These are phyloP conservation scores for Diadophis punctatus DNA, from an alignment of 2,113 vertebrate genomes.

Conservation along the genomic window DNA sequence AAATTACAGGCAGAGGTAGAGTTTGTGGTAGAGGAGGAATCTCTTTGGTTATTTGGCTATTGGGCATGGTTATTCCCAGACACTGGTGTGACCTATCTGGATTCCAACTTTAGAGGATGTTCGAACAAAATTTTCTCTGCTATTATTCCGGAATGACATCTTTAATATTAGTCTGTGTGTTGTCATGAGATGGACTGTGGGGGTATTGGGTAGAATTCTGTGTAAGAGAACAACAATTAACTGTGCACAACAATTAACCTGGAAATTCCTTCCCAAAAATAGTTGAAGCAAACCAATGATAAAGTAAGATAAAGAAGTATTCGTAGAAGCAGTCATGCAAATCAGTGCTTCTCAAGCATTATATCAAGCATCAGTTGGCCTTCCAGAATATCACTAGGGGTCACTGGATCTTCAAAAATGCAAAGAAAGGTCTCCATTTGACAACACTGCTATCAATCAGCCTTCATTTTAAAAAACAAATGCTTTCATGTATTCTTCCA, in stretches of 20 bases:
- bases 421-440: not conserved
- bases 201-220: conserved; percentile 12
- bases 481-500: too few relatives aligned
- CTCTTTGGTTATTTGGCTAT: conserved; percentile 35
- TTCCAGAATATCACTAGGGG: not conserved
- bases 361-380: not conserved
- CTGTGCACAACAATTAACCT: not conserved
- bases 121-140: conserved; percentile 22
- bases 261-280: not conserved
- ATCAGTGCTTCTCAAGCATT: not conserved
- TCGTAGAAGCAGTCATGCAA: not conserved
- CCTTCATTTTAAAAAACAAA: not conserved
- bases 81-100: conserved; percentile 27
- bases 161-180: conserved; percentile 38
- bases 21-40: conserved; percentile 20
- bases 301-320: not conserved
- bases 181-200: conserved; percentile 32
- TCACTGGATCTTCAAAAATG: conserved; percentile 10
- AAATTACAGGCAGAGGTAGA: conserved; percentile 47
- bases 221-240: not conserved
- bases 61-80: conserved; percentile 28
- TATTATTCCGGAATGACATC: conserved; percentile 43
- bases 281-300: not conserved
- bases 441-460: not conserved
- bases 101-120: conserved; percentile 39